These are phyloP conservation scores for Aphodius granarius DNA, from an alignment of 2,888 invertebrate genomes.

Conservation along the genomic window DNA sequence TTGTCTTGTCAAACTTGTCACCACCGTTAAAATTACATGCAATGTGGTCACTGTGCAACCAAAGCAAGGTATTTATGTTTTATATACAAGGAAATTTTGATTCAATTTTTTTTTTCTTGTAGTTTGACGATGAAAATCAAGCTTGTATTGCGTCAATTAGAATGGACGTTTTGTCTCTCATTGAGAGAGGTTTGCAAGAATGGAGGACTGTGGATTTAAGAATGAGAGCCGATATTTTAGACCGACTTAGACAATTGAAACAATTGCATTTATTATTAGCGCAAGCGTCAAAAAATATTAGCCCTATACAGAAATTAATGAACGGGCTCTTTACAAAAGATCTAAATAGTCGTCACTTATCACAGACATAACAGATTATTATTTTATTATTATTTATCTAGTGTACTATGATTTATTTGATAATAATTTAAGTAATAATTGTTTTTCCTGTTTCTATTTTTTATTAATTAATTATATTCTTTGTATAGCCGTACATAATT, in stretches of 20 bases:
- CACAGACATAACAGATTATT: neutral
- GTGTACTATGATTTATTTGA: neutral
- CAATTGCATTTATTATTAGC: constrained; percentile 49
- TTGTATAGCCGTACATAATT: neutral
- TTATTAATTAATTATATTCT: neutral
- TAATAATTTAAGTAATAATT: neutral
- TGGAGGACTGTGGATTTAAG: constrained; percentile 54
- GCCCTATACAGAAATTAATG: constrained; percentile 27
- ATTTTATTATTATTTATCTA: neutral
- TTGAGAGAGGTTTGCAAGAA: constrained; percentile 58
- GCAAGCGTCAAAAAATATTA: constrained; percentile 38
- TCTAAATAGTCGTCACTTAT: neutral
- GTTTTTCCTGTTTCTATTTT: neutral
- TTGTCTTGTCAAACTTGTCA: constrained; percentile 71
- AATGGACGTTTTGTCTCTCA: constrained; percentile 56
- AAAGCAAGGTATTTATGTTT: constrained; percentile 51
- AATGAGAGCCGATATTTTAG: constrained; percentile 41
- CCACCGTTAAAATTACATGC: constrained; percentile 57
- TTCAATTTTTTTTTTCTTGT: constrained; percentile 11
- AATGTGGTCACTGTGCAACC: constrained; percentile 59
- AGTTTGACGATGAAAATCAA: constrained; percentile 51
- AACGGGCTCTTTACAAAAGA: constrained; percentile 11
- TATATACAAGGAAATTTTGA: neutral
- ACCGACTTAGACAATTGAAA: constrained; percentile 46
- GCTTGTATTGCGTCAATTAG: constrained; percentile 57